phyloP scores from a whole-genome alignment of 2,113 vertebrate genomes.

The Trogon surrucura region DNA sequence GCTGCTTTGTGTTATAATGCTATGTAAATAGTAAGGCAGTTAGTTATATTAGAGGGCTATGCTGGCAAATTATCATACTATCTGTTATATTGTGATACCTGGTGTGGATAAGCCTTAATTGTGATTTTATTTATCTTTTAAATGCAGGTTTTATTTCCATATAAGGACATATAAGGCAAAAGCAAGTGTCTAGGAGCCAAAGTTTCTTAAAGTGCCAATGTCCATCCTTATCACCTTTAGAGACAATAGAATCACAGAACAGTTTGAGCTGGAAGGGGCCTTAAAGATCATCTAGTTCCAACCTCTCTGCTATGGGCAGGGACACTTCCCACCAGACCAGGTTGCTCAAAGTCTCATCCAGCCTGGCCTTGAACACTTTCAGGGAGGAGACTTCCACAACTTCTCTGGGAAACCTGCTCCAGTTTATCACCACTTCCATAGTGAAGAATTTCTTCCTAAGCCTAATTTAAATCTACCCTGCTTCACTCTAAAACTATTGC shows the following conservation, averaged over 20 bases:
- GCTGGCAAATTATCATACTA: not conserved
- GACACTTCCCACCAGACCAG: no score
- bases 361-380: no score
- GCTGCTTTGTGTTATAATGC: not conserved
- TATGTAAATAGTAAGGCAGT: not conserved
- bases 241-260: not conserved
- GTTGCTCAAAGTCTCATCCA: no score
- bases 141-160: not conserved
- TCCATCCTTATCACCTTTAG: not conserved
- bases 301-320: no score
- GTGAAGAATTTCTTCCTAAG: no score
- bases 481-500: no score
- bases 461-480: no score
- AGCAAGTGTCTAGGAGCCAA: not conserved
- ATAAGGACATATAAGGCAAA: not conserved
- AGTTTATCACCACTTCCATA: no score
- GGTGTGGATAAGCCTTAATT: not conserved
- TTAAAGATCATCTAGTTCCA: no score
- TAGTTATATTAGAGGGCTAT: not conserved
- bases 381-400: no score
- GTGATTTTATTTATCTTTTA: not conserved
- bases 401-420: no score
- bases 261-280: no score
- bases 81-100: not conserved
- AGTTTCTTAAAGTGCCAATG: not conserved